Evolutionary conservation across 2,113 vertebrate species (phyloP).

Genomic region (Neodontobutis hainanensis): DNA sequence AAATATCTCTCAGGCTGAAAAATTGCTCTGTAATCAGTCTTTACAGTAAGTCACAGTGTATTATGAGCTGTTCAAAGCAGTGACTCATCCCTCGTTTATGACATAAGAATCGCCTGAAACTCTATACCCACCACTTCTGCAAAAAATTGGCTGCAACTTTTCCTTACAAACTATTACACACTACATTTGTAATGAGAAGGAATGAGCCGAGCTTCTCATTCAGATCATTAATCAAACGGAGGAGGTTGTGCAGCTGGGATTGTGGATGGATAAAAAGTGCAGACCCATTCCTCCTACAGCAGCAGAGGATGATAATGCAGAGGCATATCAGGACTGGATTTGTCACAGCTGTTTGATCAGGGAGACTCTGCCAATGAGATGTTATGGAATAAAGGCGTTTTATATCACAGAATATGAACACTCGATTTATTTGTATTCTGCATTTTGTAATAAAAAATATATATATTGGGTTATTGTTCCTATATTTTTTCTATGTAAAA

Average conservation of each 20-base stretch:
- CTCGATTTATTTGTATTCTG: background rate
- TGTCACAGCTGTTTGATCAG: background rate
- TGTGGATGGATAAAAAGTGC: background rate
- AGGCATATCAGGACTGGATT: background rate
- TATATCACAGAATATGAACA: background rate
- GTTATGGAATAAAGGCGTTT: background rate
- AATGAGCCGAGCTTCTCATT: background rate
- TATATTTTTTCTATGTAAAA: background rate
- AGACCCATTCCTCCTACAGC: no score
- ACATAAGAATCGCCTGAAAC: slow-evolving; percentile 4
- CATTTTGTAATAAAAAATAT: background rate
- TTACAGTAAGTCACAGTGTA: background rate
- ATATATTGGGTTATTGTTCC: background rate
- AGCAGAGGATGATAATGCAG: background rate
- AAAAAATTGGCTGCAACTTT: background rate
- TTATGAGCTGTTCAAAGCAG: background rate
- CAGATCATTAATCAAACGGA: background rate
- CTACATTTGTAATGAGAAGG: background rate
- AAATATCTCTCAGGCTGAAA: background rate
- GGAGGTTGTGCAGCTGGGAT: background rate
- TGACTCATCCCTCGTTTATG: background rate
- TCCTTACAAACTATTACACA: background rate
- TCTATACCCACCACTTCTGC: background rate
- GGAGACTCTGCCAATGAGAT: background rate
- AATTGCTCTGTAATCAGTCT: slow-evolving; percentile 10